Conservation (phyloP, 2,888 invertebrate species). For the Nymphalis urticae region DNA sequence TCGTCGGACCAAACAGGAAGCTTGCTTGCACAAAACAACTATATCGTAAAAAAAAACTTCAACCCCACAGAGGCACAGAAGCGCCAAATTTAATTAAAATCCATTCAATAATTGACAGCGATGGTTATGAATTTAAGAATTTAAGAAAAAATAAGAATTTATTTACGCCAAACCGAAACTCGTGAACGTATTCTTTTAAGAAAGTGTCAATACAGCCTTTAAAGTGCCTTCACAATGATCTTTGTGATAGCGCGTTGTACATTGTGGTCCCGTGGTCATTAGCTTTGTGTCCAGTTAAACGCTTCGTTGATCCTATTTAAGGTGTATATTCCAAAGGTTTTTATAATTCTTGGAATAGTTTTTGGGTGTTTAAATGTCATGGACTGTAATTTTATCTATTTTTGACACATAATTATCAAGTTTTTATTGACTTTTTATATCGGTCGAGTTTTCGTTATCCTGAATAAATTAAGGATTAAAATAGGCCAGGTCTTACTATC, state of each 20-base stretch:
- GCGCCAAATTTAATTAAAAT: too few relatives aligned
- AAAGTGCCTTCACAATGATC: conserved; percentile 34
- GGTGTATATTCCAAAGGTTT: conserved; percentile 24
- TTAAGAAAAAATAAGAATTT: too few relatives aligned
- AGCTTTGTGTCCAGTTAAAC: conserved; percentile 24
- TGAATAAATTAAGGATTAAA: too few relatives aligned
- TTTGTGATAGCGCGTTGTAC: conserved; percentile 11
- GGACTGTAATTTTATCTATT: too few relatives aligned
- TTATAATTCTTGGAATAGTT: conserved; percentile 13
- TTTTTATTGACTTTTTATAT: neutral
- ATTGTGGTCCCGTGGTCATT: conserved; percentile 20
- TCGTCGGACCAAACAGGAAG: neutral
- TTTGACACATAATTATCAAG: neutral
- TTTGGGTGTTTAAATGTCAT: neutral
- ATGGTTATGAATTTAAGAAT: too few relatives aligned
- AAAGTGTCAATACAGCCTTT: conserved; percentile 41
- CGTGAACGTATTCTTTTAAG: conserved; percentile 41
- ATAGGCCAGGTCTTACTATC: too few relatives aligned
- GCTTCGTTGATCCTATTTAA: conserved; percentile 36
- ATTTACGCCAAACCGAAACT: conserved; percentile 29
- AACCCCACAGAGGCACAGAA: too few relatives aligned
- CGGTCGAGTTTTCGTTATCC: too few relatives aligned
- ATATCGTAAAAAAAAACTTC: too few relatives aligned
- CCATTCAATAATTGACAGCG: too few relatives aligned
- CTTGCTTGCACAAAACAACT: neutral